Percentiles rank a stretch among this genome's conserved stretches.
phyloP scores from a whole-genome alignment of 2,888 invertebrate species.

The Magallana nippona region DNA sequence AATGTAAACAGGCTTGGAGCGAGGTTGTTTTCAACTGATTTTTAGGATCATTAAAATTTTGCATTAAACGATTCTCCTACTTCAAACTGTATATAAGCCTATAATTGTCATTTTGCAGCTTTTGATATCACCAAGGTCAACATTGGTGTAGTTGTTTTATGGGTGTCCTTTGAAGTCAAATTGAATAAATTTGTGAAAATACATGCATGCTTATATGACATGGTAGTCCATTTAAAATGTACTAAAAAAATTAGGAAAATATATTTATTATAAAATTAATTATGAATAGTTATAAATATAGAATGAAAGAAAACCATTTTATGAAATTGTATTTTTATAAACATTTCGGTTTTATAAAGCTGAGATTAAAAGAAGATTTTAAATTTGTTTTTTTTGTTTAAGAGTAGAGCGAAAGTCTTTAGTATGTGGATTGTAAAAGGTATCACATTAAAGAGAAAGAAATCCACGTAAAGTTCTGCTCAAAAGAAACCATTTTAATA shows the following conservation, averaged over 20 bases:
- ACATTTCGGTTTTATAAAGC: no score
- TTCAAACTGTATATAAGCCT: not conserved
- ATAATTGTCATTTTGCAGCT: not conserved
- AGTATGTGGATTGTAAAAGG: no score
- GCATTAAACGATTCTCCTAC: not conserved
- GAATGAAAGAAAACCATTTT: no score
- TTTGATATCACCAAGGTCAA: not conserved
- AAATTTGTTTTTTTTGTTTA: no score
- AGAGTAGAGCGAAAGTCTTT: no score
- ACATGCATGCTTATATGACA: no score
- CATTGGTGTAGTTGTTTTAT: not conserved
- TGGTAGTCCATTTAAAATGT: no score
- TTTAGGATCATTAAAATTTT: constrained; percentile 20
- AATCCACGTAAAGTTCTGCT: not conserved
- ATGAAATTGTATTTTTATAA: no score
- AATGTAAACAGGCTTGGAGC: not conserved
- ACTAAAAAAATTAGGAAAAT: no score
- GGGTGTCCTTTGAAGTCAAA: not conserved
- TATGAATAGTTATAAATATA: no score
- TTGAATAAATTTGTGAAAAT: not conserved
- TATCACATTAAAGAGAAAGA: not conserved
- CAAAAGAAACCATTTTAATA: not conserved
- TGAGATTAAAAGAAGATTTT: no score
- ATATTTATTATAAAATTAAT: no score
- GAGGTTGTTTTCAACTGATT: constrained; percentile 18